Percentiles rank a stretch among this genome's conserved stretches.
These are phyloP conservation scores for Ceyx erithaca DNA, from an alignment of 2,797 vertebrate species.

Conservation along the genomic window DNA sequence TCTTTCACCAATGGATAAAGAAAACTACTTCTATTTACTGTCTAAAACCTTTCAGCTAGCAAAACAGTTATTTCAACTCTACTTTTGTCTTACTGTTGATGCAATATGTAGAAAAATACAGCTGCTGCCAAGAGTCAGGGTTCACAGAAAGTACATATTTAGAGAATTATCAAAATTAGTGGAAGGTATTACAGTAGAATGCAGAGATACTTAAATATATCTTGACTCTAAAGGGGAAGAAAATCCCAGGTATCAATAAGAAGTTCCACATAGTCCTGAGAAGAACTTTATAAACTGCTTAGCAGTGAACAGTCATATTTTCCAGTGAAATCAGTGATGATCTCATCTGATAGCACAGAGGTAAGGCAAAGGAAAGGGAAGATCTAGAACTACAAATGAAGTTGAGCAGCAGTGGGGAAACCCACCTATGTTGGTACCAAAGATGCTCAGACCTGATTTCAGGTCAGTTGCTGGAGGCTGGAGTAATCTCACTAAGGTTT, in stretches of 20 bases:
- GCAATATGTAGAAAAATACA: slow-evolving; percentile 10
- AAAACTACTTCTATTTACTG: slow-evolving; percentile 11
- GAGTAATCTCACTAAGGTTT: neutral
- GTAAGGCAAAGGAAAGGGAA: neutral
- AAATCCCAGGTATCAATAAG: neutral
- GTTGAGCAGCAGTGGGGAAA: neutral
- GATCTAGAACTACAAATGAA: neutral
- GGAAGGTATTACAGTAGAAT: neutral
- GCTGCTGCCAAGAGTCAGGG: neutral
- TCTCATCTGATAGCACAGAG: neutral
- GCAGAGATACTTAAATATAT: neutral
- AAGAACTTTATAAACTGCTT: neutral
- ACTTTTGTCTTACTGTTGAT: neutral
- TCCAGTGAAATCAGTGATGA: neutral
- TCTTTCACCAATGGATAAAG: neutral
- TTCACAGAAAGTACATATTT: neutral
- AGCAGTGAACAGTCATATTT: neutral
- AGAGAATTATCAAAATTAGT: neutral
- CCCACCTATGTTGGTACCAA: neutral
- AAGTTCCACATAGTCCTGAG: neutral
- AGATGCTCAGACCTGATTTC: neutral
- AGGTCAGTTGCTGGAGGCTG: neutral
- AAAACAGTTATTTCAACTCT: slow-evolving; percentile 26
- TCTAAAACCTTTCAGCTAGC: slow-evolving; percentile 12
- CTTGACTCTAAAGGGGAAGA: neutral